Base-by-base conservation (phyloP, 2,888 invertebrate species). In the Coenonympha arcania region DNA sequence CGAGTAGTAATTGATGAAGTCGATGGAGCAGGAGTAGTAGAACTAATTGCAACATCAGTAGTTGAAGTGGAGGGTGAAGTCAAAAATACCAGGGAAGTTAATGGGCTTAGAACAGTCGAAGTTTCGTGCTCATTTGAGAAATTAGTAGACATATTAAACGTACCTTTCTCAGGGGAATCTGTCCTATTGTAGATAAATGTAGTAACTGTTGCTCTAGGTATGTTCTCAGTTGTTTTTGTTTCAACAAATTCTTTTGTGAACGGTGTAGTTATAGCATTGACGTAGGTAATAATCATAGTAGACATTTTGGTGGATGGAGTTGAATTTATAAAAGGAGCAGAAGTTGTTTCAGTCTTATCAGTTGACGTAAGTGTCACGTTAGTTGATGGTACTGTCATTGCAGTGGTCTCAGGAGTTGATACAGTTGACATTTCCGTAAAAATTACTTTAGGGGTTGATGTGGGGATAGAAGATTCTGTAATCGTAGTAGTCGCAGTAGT, bases 141-240 rank as follows among this genome's bases (percentile, higher is more conserved):
- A 37, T 50, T 59, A 47, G 49, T 59, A 51, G 56, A 61, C 48
- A 44, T 58, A 47, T 52, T 59, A 50, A 56, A 61, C 48, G 45
- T 52, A 52, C 55, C 62, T 54, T 62, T 61, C 20, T 57, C 47
- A 19, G 65, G 59, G 15, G 60, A 50, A 58, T 68, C 69, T 40
- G 71, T 73, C 61, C 56, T 65, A 46, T 68, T 71, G 33, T 67
- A 63, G 42, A 65, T 59, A 34, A 64, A 57, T 48, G 60, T 60
- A 31, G 48, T 56, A 8, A 44, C 41, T 11, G 54, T 15, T 52
- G 52, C 50, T 54, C 55, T 58, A 59, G 63, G 31, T 33, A 49
- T 13, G 19, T 37, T 46, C n/a, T 46, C 41, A 28, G 42, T 48
- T 16, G 44, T 46, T 16, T 44, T 20, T 15, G 31, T 48, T 39